phyloP scores from a whole-genome alignment of 2,113 vertebrate genomes.

The Stigmatopora nigra region DNA sequence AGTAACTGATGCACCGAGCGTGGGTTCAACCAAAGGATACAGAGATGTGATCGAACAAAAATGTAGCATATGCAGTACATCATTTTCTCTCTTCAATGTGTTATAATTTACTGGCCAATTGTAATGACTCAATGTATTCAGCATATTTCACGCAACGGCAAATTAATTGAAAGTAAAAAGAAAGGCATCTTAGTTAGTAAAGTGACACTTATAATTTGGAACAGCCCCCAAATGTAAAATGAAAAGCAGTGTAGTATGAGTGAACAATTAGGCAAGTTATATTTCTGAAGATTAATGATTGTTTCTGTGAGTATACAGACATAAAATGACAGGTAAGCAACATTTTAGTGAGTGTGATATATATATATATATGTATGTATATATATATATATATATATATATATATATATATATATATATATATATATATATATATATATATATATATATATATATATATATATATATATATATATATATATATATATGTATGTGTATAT shows the following conservation, averaged over 20 bases:
- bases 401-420: no score
- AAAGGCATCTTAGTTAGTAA: conserved; percentile 44
- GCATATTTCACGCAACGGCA: conserved; percentile 50
- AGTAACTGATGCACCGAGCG: conserved; percentile 38
- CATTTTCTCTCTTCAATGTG: conserved; percentile 29
- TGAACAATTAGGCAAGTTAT: no score
- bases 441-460: no score
- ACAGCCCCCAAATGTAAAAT: conserved; percentile 35
- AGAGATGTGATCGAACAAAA: conserved; percentile 30
- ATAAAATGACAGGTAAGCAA: no score
- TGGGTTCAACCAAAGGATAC: conserved; percentile 53
- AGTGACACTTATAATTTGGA: conserved; percentile 30
- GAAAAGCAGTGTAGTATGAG: no score
- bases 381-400: no score
- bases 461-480: neutral
- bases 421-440: no score
- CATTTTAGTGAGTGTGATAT: no score
- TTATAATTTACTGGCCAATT: conserved; percentile 45
- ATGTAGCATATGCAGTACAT: conserved; percentile 26
- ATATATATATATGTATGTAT: no score
- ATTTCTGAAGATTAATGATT: no score
- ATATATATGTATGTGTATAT: no score
- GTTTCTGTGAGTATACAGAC: no score
- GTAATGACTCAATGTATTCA: conserved; percentile 48
- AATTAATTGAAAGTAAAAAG: conserved; percentile 52